phyloP scores from a whole-genome alignment of 1,140 invertebrate genomes.

The Euwallacea fornicatus region DNA sequence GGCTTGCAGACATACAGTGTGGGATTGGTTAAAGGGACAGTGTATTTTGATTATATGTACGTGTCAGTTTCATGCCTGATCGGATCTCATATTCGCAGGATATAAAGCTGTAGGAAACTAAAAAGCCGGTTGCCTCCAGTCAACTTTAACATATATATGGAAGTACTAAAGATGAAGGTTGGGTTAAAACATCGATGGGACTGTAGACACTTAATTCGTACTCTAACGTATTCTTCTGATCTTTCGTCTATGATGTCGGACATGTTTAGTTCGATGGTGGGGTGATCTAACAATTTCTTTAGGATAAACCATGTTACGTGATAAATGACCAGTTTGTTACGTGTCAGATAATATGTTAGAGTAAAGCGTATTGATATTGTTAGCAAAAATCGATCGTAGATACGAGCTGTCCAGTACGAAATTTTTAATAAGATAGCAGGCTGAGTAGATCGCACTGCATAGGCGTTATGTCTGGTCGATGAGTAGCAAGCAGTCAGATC shows the following conservation, averaged over 20 bases:
- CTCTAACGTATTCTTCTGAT: constrained; percentile 31
- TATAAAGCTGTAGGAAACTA: constrained; percentile 50
- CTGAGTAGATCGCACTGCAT: constrained; percentile 35
- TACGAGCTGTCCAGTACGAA: constrained; percentile 28
- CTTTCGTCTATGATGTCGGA: background rate
- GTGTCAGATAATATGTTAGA: constrained; percentile 4
- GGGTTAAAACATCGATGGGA: constrained; percentile 23
- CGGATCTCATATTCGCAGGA: constrained; percentile 42
- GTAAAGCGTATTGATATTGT: background rate
- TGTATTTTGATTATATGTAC: constrained; percentile 44
- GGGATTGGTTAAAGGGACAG: constrained; percentile 38
- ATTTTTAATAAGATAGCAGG: constrained; percentile 31
- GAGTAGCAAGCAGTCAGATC: constrained; percentile 50
- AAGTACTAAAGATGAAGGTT: constrained; percentile 35
- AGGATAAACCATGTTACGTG: too few species aligned
- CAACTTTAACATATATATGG: constrained; percentile 46
- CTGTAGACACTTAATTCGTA: constrained; percentile 9
- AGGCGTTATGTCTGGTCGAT: constrained; percentile 22
- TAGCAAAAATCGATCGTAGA: background rate
- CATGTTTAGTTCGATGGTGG: too few species aligned
- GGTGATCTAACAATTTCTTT: too few species aligned
- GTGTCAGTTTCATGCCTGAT: constrained; percentile 52
- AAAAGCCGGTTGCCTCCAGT: constrained; percentile 50
- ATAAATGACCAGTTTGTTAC: background rate
- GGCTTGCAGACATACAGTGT: constrained; percentile 52